phyloP scores from a whole-genome alignment of 1,140 invertebrate genomes.

The Hyles vespertilio region DNA sequence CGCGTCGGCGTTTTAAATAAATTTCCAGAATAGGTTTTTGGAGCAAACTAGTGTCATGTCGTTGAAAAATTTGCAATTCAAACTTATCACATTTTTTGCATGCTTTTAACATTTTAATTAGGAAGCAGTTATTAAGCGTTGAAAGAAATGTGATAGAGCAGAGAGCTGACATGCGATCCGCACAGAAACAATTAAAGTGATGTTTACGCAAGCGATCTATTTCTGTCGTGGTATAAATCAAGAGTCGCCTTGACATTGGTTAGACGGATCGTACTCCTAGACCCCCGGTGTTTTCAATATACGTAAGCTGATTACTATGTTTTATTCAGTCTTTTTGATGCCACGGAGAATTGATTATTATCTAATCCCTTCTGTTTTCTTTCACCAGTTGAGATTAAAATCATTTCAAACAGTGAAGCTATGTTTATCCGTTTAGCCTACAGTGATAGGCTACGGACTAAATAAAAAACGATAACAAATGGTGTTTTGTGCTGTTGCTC shows the following conservation, averaged over 20 bases:
- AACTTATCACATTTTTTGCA: neutral
- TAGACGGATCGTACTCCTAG: slow-evolving; percentile 2
- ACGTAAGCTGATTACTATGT: no score
- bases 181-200: slow-evolving; percentile 16
- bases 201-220: slow-evolving; percentile 23
- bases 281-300: slow-evolving; percentile 3
- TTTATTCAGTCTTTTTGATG: no score
- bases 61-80: neutral
- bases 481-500: no score
- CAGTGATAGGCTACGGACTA: no score
- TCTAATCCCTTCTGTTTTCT: no score
- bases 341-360: no score
- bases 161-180: slow-evolving; percentile 12
- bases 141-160: slow-evolving; percentile 1
- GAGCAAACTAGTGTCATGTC: neutral
- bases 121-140: neutral
- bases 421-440: no score
- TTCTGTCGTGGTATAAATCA: slow-evolving; percentile 24
- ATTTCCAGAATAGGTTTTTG: neutral
- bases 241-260: slow-evolving; percentile 31
- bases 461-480: no score
- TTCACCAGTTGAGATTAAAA: no score
- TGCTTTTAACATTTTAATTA: neutral
- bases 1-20: no score
- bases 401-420: no score